These are phyloP conservation scores for Cheiracanthium punctorium DNA, from an alignment of 2,888 invertebrate genomes.

Conservation along the genomic window DNA sequence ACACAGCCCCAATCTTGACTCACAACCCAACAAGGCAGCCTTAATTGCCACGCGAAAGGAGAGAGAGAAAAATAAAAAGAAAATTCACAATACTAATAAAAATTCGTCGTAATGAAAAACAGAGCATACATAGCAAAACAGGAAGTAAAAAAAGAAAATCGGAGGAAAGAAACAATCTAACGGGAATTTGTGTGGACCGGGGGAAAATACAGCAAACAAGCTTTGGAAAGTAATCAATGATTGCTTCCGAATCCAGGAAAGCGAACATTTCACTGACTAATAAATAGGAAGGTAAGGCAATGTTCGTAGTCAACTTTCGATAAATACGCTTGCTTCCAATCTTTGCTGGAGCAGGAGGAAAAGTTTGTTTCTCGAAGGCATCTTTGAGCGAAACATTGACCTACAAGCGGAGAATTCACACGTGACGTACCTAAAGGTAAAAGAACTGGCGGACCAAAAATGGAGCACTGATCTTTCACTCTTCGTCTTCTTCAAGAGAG, in stretches of 20 bases:
- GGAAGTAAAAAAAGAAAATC: constrained; percentile 4
- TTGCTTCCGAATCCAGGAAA: constrained; percentile 38
- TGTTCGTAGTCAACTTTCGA: constrained; percentile 52
- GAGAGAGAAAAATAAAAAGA: not conserved
- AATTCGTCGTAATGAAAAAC: constrained; percentile 15
- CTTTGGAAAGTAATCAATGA: constrained; percentile 49
- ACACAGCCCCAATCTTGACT: not conserved
- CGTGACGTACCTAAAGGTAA: constrained; percentile 53
- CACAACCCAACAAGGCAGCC: not conserved
- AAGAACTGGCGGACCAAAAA: constrained; percentile 46
- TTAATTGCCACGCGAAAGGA: not conserved
- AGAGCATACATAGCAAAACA: not conserved
- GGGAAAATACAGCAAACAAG: constrained; percentile 9
- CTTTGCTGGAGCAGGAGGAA: constrained; percentile 35
- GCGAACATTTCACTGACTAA: constrained; percentile 35
- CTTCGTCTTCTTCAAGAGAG: not conserved
- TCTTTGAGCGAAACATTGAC: constrained; percentile 61
- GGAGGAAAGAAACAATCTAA: constrained; percentile 10
- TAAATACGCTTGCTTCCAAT: constrained; percentile 24
- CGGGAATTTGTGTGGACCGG: not conserved
- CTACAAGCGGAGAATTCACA: constrained; percentile 57
- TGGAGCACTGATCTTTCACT: constrained; percentile 35
- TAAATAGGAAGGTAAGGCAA: constrained; percentile 33
- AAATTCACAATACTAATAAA: not conserved
- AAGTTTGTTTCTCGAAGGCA: constrained; percentile 32